A percentile compares a stretch with the other conserved stretches of the same genome.
Evolutionary conservation across 2,113 vertebrate species (phyloP).

Genomic region (Micronisus gabar): DNA sequence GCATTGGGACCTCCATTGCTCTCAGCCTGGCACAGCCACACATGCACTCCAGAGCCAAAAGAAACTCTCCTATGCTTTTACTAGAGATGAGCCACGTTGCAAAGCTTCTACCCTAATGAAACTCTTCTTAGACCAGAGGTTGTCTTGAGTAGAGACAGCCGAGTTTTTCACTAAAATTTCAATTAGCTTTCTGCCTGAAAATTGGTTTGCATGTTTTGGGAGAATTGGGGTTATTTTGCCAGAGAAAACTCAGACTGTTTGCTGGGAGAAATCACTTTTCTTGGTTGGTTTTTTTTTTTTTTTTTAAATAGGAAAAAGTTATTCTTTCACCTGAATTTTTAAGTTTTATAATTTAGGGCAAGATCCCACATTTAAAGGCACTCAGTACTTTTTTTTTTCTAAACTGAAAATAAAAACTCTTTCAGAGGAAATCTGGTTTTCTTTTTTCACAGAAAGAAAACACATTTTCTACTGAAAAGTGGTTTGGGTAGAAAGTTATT

Average conservation of each 20-base stretch:
- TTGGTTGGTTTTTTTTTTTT: not conserved
- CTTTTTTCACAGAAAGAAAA: not conserved
- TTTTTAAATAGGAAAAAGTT: not conserved
- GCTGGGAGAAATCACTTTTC: not conserved
- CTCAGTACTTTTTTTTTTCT: not conserved
- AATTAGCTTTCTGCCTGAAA: not conserved
- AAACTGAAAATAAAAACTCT: not conserved
- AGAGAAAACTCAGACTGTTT: not conserved
- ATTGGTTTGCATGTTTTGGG: not conserved
- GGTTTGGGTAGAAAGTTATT: not conserved
- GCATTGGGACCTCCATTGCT: accelerated
- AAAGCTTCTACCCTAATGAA: not conserved
- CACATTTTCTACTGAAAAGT: not conserved
- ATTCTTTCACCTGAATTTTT: not conserved
- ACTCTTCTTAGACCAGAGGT: not conserved
- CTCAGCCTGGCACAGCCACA: not conserved
- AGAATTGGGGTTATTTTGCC: not conserved
- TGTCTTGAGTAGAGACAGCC: not conserved
- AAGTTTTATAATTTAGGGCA: not conserved
- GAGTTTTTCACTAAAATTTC: not conserved
- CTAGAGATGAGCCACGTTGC: not conserved
- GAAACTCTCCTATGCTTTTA: not conserved
- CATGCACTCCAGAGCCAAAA: not conserved
- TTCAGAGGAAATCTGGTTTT: not conserved
- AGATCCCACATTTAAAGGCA: not conserved